These are phyloP conservation scores for Trichopria drosophilae DNA, from an alignment of 2,888 invertebrate genomes.

Conservation along the genomic window DNA sequence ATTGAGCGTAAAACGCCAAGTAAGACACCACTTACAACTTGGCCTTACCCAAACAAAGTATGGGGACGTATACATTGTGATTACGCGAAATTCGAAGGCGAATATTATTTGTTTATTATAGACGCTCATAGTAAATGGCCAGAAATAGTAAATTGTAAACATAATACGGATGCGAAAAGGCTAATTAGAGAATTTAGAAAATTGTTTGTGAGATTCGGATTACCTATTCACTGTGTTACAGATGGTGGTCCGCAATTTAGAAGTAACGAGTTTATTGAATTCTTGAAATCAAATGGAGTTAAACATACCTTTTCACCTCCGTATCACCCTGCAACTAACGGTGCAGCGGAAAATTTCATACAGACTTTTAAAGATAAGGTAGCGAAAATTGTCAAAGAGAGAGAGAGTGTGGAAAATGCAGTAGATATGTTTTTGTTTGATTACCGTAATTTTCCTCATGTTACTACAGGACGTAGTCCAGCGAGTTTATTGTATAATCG, in stretches of 20 bases:
- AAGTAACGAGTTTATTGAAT: conserved; percentile 22
- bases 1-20: conserved; percentile 25
- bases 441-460: conserved; percentile 3
- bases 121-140: conserved; percentile 27
- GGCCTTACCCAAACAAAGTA: conserved; percentile 14
- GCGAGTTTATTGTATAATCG: not conserved
- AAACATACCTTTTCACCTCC: conserved; percentile 27
- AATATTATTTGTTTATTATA: conserved; percentile 25
- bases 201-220: conserved; percentile 30
- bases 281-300: conserved; percentile 26
- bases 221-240: conserved; percentile 28
- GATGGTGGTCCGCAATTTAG: conserved; percentile 33
- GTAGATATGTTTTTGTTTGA: conserved; percentile 9
- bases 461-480: not conserved
- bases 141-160: conserved; percentile 16
- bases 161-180: conserved; percentile 9
- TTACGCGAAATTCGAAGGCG: conserved; percentile 14
- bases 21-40: conserved; percentile 27
- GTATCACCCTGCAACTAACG: conserved; percentile 31
- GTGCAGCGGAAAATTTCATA: conserved; percentile 28
- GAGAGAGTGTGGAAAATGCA: conserved; percentile 5
- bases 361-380: conserved; percentile 21
- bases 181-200: conserved; percentile 11
- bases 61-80: conserved; percentile 20
- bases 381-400: conserved; percentile 20